Evolutionary conservation across 2,113 vertebrate genomes (phyloP).

Genomic region (Mesitornis unicolor): DNA sequence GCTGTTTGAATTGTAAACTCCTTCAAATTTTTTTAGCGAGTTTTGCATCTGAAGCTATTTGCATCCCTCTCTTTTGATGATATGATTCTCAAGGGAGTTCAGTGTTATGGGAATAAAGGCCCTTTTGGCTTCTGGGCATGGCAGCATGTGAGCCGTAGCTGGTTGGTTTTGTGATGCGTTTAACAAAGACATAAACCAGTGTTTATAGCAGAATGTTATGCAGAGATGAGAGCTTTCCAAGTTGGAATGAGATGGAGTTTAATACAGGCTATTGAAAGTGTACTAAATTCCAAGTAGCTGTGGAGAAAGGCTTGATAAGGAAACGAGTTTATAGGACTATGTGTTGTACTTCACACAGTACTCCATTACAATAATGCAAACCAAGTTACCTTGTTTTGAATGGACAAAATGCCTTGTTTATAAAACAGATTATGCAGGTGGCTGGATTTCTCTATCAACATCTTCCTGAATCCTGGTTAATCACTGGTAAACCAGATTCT

Average conservation of each 20-base stretch:
- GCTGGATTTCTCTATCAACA: background rate
- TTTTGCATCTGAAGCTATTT: conserved; percentile 30
- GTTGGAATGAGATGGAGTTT: background rate
- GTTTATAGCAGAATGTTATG: background rate
- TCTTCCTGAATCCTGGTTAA: background rate
- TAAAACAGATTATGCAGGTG: background rate
- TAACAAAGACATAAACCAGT: background rate
- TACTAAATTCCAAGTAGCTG: background rate
- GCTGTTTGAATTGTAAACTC: conserved; percentile 5
- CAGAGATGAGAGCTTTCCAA: background rate
- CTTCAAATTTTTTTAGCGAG: background rate
- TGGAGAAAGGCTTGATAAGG: background rate
- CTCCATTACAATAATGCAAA: background rate
- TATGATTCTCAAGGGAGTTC: background rate
- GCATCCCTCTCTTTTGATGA: background rate
- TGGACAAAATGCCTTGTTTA: background rate
- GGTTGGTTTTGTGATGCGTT: background rate
- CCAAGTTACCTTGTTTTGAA: background rate
- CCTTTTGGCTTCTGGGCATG: background rate
- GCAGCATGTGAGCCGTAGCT: background rate
- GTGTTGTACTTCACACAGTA: background rate
- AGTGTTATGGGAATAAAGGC: background rate
- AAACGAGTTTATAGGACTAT: rapidly evolving
- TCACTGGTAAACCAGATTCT: background rate
- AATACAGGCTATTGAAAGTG: background rate